phyloP scores from a whole-genome alignment of 2,888 invertebrate genomes.

The Sminthurides aquaticus region DNA sequence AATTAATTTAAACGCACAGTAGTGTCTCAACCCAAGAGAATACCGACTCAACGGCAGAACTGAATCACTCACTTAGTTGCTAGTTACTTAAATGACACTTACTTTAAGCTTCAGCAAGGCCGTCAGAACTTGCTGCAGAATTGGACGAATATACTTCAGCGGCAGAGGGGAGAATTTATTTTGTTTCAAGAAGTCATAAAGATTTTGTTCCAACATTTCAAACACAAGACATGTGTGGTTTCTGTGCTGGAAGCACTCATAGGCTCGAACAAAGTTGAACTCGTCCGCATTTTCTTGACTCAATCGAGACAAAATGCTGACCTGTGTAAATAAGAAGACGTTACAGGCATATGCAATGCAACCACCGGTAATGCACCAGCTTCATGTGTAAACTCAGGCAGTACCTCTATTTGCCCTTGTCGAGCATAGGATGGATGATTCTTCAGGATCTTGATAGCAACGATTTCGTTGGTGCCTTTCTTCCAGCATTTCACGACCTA shows the following conservation, averaged over 20 bases:
- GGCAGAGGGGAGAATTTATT: conserved; percentile 99
- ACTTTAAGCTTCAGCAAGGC: conserved; percentile 77
- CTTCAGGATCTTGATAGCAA: conserved; percentile 99
- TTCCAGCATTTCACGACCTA: conserved; percentile 99
- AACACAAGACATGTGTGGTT: conserved; percentile 99
- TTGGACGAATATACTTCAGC: conserved; percentile 95
- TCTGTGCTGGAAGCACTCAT: conserved; percentile 99
- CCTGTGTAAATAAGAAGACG: conserved; percentile 48
- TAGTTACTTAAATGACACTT: too few species aligned
- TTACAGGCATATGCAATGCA: neutral
- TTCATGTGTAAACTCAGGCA: too few species aligned
- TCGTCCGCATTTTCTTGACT: conserved; percentile 98
- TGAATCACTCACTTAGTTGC: too few species aligned
- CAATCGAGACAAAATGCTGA: conserved; percentile 81
- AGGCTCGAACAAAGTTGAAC: conserved; percentile 99
- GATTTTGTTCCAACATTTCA: conserved; percentile 99
- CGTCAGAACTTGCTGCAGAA: conserved; percentile 91
- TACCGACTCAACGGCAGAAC: too few species aligned
- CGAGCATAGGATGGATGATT: conserved; percentile 99
- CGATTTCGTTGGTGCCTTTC: conserved; percentile 99
- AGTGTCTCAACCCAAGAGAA: too few species aligned
- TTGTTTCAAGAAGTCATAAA: conserved; percentile 99
- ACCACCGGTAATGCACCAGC: neutral
- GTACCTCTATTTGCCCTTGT: conserved; percentile 99
- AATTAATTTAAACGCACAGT: too few species aligned